These are phyloP conservation scores for Hiodon alosoides DNA, from an alignment of 2,113 vertebrate species.

Conservation along the genomic window DNA sequence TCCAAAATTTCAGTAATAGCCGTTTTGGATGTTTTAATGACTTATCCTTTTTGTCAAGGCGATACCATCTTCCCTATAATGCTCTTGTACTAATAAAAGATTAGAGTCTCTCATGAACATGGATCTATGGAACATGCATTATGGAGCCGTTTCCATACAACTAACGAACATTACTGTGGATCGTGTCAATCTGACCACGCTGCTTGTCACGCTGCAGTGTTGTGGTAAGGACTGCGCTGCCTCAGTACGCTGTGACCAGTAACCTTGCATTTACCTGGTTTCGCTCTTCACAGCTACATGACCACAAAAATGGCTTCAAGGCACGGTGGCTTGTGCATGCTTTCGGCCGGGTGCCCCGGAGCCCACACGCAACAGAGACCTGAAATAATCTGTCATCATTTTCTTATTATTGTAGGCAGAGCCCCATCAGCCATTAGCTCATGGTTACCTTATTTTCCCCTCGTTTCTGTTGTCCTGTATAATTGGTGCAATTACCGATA, in stretches of 20 bases:
- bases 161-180: too few species aligned
- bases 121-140: too few species aligned
- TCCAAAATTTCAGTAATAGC: too few species aligned
- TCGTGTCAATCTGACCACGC: too few species aligned
- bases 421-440: neutral
- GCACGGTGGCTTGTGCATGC: neutral
- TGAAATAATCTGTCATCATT: conserved; percentile 17
- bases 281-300: neutral
- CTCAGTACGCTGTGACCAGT: neutral
- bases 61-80: too few species aligned
- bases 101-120: too few species aligned
- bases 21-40: too few species aligned
- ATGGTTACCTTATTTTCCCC: conserved; percentile 4
- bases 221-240: neutral
- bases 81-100: too few species aligned
- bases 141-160: too few species aligned
- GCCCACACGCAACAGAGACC: conserved; percentile 14
- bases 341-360: neutral
- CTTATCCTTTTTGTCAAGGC: too few species aligned
- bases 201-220: neutral
- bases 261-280: neutral
- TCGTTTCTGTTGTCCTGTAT: conserved; percentile 3
- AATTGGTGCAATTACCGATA: conserved; percentile 13
- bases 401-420: conserved; percentile 6
- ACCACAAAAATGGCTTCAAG: neutral